Evolutionary conservation across 1,140 invertebrate species (phyloP), one percentile per base, ranked within the genome.

Genomic region (Polypedilum vanderplanki): DNA sequence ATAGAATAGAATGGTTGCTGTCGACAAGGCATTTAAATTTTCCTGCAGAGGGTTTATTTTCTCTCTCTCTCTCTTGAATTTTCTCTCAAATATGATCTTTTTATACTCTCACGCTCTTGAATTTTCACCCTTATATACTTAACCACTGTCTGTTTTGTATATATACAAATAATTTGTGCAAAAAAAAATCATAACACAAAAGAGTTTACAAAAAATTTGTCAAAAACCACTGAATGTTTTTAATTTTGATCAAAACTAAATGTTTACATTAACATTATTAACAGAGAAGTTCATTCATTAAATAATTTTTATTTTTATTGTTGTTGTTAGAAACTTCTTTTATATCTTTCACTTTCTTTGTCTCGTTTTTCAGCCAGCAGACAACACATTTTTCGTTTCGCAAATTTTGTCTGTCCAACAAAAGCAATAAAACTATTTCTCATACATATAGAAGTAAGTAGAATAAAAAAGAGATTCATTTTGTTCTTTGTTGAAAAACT

Each of bases 1-100:
- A n/a, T n/a, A n/a, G n/a, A n/a, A n/a, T 15, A n/a, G 46, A 57
- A 57, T 57, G 46, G 46, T n/a, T n/a, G 46, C n/a, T 57, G 46
- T 57, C 46, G 46, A 57, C 46, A 57, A 57, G 46, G 46, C 46
- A 57, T 57, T 57, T 57, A 57, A 57, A 57, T 57, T 57, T 57
- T 57, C n/a, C 46, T 57, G 46, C 46, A 57, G 46, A 57, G 46
- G 46, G 46, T 12, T 57, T 15, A n/a, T n/a, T n/a, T 15, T 8
- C 12, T n/a, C 12, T 57, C 46, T 57, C 46, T 15, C 12, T 57
- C 15, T 57, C 12, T 57, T 12, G 2, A 5, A 33, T 33, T 57
- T 57, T 15, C 46, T 57, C 46, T 57, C 46, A 57, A 15, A n/a
- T 4, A 12, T 15, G 46, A 4, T 57, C 12, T 15, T 33, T 33